Evolutionary conservation across 1,140 invertebrate genomes (phyloP).

Genomic region (Ladona fulva): DNA sequence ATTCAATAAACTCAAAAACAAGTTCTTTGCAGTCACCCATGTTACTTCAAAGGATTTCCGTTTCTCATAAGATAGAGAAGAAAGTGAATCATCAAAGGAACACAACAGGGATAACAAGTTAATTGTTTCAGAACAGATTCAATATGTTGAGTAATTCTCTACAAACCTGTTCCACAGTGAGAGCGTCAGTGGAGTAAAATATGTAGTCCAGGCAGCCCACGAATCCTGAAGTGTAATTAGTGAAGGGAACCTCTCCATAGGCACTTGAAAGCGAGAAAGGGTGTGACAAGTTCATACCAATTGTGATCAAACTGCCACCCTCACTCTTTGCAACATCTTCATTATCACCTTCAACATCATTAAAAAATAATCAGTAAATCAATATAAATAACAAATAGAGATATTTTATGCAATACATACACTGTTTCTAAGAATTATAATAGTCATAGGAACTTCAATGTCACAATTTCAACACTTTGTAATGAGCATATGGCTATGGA

Average conservation of each 20-base stretch:
- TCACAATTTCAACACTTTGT: too few species aligned
- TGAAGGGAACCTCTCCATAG: conserved; percentile 66
- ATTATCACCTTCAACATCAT: conserved; percentile 38
- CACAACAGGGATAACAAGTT: too few species aligned
- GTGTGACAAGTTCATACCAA: conserved; percentile 48
- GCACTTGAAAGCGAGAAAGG: conserved; percentile 55
- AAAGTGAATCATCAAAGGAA: too few species aligned
- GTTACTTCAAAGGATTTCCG: too few species aligned
- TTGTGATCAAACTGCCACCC: conserved; percentile 34
- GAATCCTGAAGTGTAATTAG: conserved; percentile 78
- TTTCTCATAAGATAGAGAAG: too few species aligned
- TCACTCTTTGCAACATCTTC: conserved; percentile 33
- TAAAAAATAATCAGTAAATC: conserved; percentile 28
- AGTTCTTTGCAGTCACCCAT: too few species aligned
- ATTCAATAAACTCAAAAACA: too few species aligned
- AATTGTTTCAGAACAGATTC: too few species aligned
- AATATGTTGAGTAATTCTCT: background rate
- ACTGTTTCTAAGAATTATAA: too few species aligned
- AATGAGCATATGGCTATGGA: too few species aligned
- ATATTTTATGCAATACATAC: too few species aligned
- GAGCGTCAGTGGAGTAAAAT: conserved; percentile 59
- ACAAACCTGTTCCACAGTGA: conserved; percentile 51
- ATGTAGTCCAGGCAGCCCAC: conserved; percentile 88
- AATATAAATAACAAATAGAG: conserved; percentile 21
- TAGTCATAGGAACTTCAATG: too few species aligned